Evolutionary conservation across 2,888 invertebrate genomes (phyloP), one percentile per base, ranked within the genome.

Genomic region (Latheticus oryzae): DNA sequence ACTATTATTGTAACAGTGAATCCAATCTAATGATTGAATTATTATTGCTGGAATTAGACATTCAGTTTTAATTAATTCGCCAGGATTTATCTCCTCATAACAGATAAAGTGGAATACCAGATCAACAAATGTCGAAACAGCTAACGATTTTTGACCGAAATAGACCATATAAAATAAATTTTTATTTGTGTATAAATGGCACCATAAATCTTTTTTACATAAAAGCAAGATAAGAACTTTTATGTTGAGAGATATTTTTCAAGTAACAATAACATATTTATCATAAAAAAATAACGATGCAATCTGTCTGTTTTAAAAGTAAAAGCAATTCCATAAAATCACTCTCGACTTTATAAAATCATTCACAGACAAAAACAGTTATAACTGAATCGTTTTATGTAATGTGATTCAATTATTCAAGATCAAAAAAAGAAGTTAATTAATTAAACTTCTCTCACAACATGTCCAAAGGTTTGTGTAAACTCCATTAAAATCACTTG

Each of bases 231-330:
- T 48, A 37, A 33, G 48, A 37, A 48, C 35, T 48, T 43, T 48
- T 37, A 26, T 48, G 24, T 37, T 24, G 26, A 48, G 48, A 37
- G 37, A n/a, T n/a, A 48, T 48, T 48, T 48, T 48, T 48, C 48
- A 48, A 48, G 48, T 37, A 15, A 28, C 48, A 37, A 48, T 37
- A 48, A 48, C 48, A 48, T 48, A 48, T 48, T 48, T 48, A 48
- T 48, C 48, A 48, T 48, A n/a, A 37, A 48, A 48, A 37, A 24
- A 35, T 24, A 8, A 23, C 33, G 33, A 9, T 28, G 30, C 43
- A 30, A 33, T 8, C 47, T 48, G 37, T 48, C 28, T 48, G 37
- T n/a, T n/a, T n/a, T n/a, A n/a, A n/a, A n/a, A n/a, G 24, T n/a
- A 24, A 24, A n/a, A 3, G 24, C 24, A n/a, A n/a, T n/a, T n/a